Conservation (phyloP, 2,888 invertebrate genomes). For the Nomada fabriciana region DNA sequence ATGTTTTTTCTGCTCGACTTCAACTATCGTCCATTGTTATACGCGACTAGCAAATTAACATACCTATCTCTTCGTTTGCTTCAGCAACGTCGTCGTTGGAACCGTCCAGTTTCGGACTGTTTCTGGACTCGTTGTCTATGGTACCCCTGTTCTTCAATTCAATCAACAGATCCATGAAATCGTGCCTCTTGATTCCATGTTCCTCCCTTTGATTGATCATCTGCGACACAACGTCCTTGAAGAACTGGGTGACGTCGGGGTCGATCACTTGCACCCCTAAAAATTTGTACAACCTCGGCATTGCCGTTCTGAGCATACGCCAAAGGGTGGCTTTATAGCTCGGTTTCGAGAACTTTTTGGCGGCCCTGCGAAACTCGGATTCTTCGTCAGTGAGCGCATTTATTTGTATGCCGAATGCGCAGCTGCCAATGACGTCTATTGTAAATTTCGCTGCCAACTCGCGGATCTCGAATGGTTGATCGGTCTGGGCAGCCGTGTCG, state of each 20-base stretch:
- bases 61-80: slow-evolving; percentile 75
- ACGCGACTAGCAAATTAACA: background rate
- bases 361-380: slow-evolving; percentile 82
- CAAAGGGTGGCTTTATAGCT: slow-evolving; percentile 80
- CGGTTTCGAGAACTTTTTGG: slow-evolving; percentile 80
- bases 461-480: slow-evolving; percentile 80
- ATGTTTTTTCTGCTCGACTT: background rate
- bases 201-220: slow-evolving; percentile 79
- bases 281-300: slow-evolving; percentile 77
- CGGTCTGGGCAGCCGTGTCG: slow-evolving; percentile 42
- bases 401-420: slow-evolving; percentile 85
- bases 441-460: slow-evolving; percentile 84
- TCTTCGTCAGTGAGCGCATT: slow-evolving; percentile 82
- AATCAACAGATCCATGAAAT: slow-evolving; percentile 83
- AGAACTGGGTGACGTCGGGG: slow-evolving; percentile 78
- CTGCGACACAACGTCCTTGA: slow-evolving; percentile 79
- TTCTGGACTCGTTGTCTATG: slow-evolving; percentile 67
- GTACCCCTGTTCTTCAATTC: slow-evolving; percentile 80
- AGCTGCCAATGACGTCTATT: slow-evolving; percentile 85
- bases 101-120: slow-evolving; percentile 3
- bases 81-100: slow-evolving; percentile 62
- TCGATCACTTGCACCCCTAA: slow-evolving; percentile 78
- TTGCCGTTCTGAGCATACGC: slow-evolving; percentile 80
- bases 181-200: slow-evolving; percentile 78
- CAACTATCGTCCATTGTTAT: background rate